These are phyloP conservation scores for Parapristionchus giblindavisi DNA, from an alignment of 2,888 invertebrate genomes.

Conservation along the genomic window DNA sequence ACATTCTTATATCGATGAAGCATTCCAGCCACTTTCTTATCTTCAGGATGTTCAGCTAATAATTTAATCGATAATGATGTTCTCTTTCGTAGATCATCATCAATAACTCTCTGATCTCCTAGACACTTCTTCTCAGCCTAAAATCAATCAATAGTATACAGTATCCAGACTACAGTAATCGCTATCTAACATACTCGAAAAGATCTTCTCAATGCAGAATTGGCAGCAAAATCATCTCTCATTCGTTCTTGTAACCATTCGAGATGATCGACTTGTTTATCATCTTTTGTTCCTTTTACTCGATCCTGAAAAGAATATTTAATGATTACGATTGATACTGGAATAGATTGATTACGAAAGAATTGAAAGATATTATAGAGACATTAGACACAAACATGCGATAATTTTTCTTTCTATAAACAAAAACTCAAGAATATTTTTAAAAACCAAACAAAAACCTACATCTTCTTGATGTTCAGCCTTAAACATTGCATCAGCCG, in stretches of 20 bases:
- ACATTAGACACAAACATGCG: background rate
- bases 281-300: constrained; percentile 80
- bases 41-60: constrained; percentile 59
- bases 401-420: too few relatives aligned
- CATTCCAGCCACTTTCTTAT: constrained; percentile 57
- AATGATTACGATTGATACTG: background rate
- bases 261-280: constrained; percentile 89
- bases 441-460: constrained; percentile 62
- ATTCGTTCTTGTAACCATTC: constrained; percentile 82
- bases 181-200: constrained; percentile 89
- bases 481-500: constrained; percentile 97
- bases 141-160: constrained; percentile 24
- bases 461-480: constrained; percentile 86
- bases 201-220: constrained; percentile 82
- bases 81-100: constrained; percentile 55
- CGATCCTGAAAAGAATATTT: constrained; percentile 54
- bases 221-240: constrained; percentile 92
- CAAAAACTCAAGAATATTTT: too few relatives aligned
- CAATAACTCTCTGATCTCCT: constrained; percentile 56
- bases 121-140: constrained; percentile 60
- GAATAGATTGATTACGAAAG: background rate
- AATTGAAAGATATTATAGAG: background rate
- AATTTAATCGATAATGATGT: constrained; percentile 56
- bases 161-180: constrained; percentile 59
- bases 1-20: constrained; percentile 54